Conservation (phyloP, 2,888 invertebrate genomes). For the Balanococcus diminutus region DNA sequence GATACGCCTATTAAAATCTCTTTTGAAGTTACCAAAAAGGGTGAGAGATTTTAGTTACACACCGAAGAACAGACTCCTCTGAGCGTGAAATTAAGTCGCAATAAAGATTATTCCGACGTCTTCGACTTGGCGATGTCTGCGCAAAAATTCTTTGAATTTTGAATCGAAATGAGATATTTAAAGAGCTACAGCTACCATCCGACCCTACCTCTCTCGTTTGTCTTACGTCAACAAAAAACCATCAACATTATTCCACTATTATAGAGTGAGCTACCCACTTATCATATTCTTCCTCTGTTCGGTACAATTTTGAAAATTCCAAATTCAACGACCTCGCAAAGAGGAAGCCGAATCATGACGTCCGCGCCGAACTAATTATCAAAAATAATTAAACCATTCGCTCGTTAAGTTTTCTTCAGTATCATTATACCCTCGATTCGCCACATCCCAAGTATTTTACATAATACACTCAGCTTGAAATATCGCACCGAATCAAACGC, state of each 20-base stretch:
- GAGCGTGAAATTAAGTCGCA: constrained; percentile 28
- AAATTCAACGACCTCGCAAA: not conserved
- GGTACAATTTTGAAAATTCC: not conserved
- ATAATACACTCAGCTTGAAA: not conserved
- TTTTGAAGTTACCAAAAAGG: constrained; percentile 32
- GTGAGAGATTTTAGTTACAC: constrained; percentile 18
- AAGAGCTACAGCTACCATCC: not conserved
- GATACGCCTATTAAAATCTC: constrained; percentile 34
- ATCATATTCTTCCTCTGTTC: not conserved
- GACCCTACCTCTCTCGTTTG: too few relatives aligned
- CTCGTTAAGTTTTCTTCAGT: not conserved
- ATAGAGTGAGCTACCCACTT: not conserved
- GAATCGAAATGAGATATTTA: constrained; percentile 17
- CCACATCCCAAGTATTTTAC: not conserved
- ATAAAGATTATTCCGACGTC: constrained; percentile 8
- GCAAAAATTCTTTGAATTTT: not conserved
- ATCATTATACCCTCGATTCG: not conserved
- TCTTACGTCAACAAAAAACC: not conserved
- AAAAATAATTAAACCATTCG: constrained; percentile 5
- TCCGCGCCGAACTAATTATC: not conserved
- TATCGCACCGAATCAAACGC: not conserved
- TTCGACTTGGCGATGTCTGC: not conserved
- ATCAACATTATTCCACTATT: not conserved
- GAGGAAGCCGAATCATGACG: not conserved
- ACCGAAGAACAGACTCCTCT: constrained; percentile 1